Evolutionary conservation across 2,888 invertebrate genomes (phyloP).

Genomic region (Hofmannophila pseudospretella): DNA sequence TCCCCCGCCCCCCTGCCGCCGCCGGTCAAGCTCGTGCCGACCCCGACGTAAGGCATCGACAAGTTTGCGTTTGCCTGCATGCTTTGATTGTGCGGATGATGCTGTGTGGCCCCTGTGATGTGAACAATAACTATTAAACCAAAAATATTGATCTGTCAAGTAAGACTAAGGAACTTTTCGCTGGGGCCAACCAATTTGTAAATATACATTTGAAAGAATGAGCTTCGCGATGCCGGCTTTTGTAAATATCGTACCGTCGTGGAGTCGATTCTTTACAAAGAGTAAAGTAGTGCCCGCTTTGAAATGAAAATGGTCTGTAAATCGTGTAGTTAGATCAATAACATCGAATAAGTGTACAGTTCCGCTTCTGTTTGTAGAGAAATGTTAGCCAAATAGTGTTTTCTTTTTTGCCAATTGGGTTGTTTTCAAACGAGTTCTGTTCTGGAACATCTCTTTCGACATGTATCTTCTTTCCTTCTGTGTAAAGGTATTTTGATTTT

Average conservation of each 20-base stretch:
- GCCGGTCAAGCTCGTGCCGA: slow-evolving; percentile 85
- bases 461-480: slow-evolving; percentile 22
- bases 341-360: background rate
- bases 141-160: background rate
- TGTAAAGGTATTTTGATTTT: slow-evolving; percentile 16
- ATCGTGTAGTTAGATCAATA: slow-evolving; percentile 19
- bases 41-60: slow-evolving; percentile 80
- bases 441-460: slow-evolving; percentile 74
- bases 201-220: slow-evolving; percentile 32
- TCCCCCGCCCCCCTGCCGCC: slow-evolving; percentile 88
- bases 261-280: background rate
- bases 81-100: slow-evolving; percentile 68
- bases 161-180: slow-evolving; percentile 23
- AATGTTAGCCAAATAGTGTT: background rate
- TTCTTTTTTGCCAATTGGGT: background rate
- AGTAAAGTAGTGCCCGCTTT: slow-evolving; percentile 24
- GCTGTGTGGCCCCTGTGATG: slow-evolving; percentile 42
- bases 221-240: slow-evolving; percentile 45
- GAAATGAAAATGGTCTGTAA: slow-evolving; percentile 18
- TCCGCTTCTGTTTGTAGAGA: slow-evolving; percentile 2
- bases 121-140: background rate
- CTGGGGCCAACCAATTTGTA: slow-evolving; percentile 53
- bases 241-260: slow-evolving; percentile 34
- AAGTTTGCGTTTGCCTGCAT: slow-evolving; percentile 59
- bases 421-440: slow-evolving; percentile 20